phyloP scores from a whole-genome alignment of 2,888 invertebrate species.

The Dendrolimus houi region DNA sequence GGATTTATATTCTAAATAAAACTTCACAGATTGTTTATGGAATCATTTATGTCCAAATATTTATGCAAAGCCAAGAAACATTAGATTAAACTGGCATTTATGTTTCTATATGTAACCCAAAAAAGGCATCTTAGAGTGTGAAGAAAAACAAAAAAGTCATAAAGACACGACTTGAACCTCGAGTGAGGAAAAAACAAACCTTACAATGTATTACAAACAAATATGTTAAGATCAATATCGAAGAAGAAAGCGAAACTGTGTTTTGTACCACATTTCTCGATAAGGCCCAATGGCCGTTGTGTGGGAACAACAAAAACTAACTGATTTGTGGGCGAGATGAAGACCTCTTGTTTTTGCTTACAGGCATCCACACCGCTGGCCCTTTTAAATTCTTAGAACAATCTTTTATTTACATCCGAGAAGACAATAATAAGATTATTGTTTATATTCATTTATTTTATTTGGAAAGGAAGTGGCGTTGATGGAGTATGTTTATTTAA shows the following conservation, averaged over 20 bases:
- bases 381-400: conserved; percentile 20
- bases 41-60: too few species aligned
- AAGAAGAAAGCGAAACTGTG: conserved; percentile 35
- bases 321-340: conserved; percentile 58
- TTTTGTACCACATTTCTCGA: conserved; percentile 25
- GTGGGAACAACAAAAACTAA: conserved; percentile 35
- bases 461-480: neutral
- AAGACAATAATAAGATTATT: conserved; percentile 10
- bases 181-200: neutral
- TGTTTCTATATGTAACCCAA: too few species aligned
- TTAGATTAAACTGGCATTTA: too few species aligned
- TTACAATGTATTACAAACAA: neutral
- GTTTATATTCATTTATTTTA: neutral
- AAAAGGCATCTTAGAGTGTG: too few species aligned
- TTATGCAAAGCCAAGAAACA: too few species aligned
- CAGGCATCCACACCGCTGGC: conserved; percentile 17
- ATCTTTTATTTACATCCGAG: conserved; percentile 14
- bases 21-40: too few species aligned
- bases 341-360: conserved; percentile 51
- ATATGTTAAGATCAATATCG: conserved; percentile 4
- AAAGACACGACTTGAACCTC: too few species aligned
- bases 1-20: too few species aligned
- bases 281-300: conserved; percentile 15
- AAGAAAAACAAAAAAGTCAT: too few species aligned
- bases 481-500: neutral